These are phyloP conservation scores for Melieria omissa DNA, from an alignment of 2,888 invertebrate species.

Conservation along the genomic window DNA sequence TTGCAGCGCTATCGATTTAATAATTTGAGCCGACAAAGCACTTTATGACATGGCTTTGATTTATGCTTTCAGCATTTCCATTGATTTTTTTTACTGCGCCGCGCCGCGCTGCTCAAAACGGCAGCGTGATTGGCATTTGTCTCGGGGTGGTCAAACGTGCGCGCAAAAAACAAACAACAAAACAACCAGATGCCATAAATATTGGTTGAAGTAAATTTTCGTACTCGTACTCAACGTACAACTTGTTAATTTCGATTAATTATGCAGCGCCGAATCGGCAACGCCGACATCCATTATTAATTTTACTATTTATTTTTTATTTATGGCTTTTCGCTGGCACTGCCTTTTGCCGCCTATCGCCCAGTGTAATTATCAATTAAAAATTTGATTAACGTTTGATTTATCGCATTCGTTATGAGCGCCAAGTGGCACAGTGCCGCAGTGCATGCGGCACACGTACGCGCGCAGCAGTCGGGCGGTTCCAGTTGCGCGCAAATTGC, in stretches of 20 bases:
- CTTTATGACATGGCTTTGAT: conserved; percentile 16
- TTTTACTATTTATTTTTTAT: too few relatives aligned
- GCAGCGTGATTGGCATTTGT: too few relatives aligned
- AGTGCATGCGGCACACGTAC: background rate
- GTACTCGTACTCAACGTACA: too few relatives aligned
- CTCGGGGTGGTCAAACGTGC: conserved; percentile 5
- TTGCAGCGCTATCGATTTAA: background rate
- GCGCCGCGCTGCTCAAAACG: background rate
- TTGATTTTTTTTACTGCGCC: background rate
- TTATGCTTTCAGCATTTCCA: conserved; percentile 13
- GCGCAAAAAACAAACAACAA: too few relatives aligned
- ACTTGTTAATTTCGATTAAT: too few relatives aligned
- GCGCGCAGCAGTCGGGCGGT: background rate
- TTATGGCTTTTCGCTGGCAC: too few relatives aligned
- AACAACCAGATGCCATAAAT: too few relatives aligned
- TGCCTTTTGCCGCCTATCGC: too few relatives aligned
- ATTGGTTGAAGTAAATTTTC: too few relatives aligned
- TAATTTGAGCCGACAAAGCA: conserved; percentile 5
- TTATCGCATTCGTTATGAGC: background rate
- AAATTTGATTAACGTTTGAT: conserved; percentile 15
- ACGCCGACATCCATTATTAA: too few relatives aligned
- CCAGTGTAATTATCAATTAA: conserved; percentile 9
- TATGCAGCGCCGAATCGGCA: too few relatives aligned
- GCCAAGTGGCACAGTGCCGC: background rate
- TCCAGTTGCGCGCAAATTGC: background rate